These are phyloP conservation scores for Venusia cambrica DNA, from an alignment of 2,888 invertebrate species.

Conservation along the genomic window DNA sequence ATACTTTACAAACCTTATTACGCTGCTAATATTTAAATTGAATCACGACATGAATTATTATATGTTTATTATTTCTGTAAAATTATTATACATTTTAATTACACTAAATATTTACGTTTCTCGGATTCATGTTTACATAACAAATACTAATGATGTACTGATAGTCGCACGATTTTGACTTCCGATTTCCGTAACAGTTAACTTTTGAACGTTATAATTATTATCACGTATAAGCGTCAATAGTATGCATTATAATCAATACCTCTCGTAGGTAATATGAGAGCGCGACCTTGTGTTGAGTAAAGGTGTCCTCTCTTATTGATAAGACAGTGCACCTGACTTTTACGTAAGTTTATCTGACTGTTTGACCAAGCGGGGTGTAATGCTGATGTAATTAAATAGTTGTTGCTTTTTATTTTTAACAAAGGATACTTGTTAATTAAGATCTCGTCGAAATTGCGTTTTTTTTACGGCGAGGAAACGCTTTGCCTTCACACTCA, in stretches of 20 bases:
- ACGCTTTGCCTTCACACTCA: too few relatives aligned
- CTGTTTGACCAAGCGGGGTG: constrained; percentile 21
- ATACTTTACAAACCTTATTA: neutral
- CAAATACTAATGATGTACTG: constrained; percentile 56
- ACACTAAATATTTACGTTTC: constrained; percentile 64
- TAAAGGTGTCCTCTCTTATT: constrained; percentile 30
- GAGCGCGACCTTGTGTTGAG: constrained; percentile 25
- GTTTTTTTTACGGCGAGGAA: too few relatives aligned
- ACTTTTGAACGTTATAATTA: constrained; percentile 28
- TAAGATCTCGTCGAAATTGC: too few relatives aligned
- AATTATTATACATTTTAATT: constrained; percentile 46
- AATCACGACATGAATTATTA: constrained; percentile 32
- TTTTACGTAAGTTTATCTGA: constrained; percentile 12
- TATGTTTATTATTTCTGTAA: constrained; percentile 40
- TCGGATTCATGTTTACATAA: constrained; percentile 63
- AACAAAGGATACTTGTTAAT: too few relatives aligned
- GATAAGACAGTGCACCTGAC: constrained; percentile 29
- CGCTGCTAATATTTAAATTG: constrained; percentile 4
- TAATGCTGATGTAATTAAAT: constrained; percentile 15
- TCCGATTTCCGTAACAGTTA: constrained; percentile 45
- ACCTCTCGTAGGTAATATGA: constrained; percentile 18
- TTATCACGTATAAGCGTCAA: constrained; percentile 23
- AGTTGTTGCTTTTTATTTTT: too few relatives aligned
- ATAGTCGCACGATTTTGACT: constrained; percentile 48
- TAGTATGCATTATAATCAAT: constrained; percentile 31